Conservation (phyloP, 2,888 invertebrate genomes). For the Hyposoter didymator region DNA sequence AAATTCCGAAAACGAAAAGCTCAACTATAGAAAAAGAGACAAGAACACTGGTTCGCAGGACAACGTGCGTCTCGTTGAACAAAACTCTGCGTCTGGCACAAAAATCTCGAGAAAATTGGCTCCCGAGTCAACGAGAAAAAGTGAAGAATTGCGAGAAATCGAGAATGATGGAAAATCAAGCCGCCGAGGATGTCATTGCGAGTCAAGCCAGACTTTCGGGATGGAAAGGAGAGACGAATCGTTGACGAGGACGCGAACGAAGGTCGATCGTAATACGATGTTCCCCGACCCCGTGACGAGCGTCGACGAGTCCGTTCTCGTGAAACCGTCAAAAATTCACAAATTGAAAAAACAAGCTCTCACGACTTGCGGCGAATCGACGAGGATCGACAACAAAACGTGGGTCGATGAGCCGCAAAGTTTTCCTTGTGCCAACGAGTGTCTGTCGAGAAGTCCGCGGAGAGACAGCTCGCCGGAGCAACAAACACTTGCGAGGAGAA, state of each 20-base stretch:
- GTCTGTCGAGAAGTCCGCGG: background rate
- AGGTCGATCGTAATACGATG: background rate
- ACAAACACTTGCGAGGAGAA: conserved; percentile 1
- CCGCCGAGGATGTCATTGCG: background rate
- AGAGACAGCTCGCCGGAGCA: background rate
- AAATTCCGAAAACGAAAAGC: background rate
- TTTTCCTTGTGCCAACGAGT: background rate
- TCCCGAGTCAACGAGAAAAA: background rate
- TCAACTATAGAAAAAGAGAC: conserved; percentile 14
- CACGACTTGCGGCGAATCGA: background rate
- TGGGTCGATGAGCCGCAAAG: conserved; percentile 13
- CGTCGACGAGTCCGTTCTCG: conserved; percentile 46
- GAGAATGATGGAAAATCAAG: background rate
- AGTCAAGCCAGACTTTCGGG: conserved; percentile 18
- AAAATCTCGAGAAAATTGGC: conserved; percentile 27
- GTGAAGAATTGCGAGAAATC: background rate
- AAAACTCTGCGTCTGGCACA: background rate
- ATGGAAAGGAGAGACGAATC: conserved; percentile 12
- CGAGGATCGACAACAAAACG: background rate
- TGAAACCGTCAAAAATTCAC: conserved; percentile 61
- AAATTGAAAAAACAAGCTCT: conserved; percentile 38
- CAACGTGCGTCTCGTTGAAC: conserved; percentile 7
- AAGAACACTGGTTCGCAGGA: conserved; percentile 27
- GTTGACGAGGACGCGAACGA: conserved; percentile 27
- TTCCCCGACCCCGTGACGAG: conserved; percentile 15